Percentiles rank a stretch among this genome's conserved stretches.
phyloP scores from a whole-genome alignment of 2,888 invertebrate species.

The Amphipyra tragopoginis region DNA sequence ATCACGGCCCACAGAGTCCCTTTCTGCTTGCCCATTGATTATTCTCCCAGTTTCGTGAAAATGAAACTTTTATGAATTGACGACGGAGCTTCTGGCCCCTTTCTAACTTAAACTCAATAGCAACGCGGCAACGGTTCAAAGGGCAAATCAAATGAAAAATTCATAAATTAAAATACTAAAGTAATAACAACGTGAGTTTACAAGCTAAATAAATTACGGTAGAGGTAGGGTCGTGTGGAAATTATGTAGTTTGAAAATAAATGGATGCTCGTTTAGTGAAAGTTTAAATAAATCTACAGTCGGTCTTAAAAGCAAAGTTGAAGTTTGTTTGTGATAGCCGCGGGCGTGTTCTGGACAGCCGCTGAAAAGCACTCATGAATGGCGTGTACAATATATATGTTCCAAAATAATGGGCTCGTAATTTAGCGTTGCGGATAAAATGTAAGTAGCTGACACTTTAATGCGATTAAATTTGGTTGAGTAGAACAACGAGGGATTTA shows the following conservation, averaged over 20 bases:
- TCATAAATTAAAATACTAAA: conserved; percentile 48
- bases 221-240: conserved; percentile 59
- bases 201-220: conserved; percentile 48
- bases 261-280: conserved; percentile 64
- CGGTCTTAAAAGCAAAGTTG: conserved; percentile 73
- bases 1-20: conserved; percentile 68
- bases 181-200: conserved; percentile 42
- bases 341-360: conserved; percentile 47
- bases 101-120: conserved; percentile 62
- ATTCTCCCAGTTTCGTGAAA: conserved; percentile 64
- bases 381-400: conserved; percentile 23
- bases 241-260: conserved; percentile 64
- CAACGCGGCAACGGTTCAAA: conserved; percentile 44
- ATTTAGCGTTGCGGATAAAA: conserved; percentile 33
- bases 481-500: conserved; percentile 6
- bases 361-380: conserved; percentile 54
- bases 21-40: conserved; percentile 71
- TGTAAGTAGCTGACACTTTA: conserved; percentile 28
- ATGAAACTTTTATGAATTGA: conserved; percentile 69
- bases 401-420: conserved; percentile 35
- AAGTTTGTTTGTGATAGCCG: conserved; percentile 65
- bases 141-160: conserved; percentile 54
- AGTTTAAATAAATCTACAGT: conserved; percentile 67
- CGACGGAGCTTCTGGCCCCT: conserved; percentile 59
- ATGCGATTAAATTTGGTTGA: conserved; percentile 27